phyloP scores from a whole-genome alignment of 1,140 invertebrate genomes.

The Bombus pyrosoma region DNA sequence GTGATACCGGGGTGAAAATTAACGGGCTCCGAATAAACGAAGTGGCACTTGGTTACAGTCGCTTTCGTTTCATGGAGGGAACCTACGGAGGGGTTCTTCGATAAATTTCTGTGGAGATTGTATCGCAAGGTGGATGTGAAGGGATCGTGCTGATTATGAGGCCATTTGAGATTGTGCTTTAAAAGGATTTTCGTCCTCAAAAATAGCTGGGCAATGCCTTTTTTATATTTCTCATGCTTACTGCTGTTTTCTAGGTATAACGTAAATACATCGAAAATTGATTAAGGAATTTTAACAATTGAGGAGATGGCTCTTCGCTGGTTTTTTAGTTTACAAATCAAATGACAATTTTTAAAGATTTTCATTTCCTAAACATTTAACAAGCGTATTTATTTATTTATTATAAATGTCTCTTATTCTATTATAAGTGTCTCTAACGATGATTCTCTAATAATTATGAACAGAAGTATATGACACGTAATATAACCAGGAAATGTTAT shows the following conservation, averaged over 20 bases:
- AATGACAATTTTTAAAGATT: no score
- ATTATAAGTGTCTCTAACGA: no score
- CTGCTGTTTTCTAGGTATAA: background rate
- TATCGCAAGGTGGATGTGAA: background rate
- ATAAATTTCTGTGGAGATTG: background rate
- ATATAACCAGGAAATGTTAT: background rate
- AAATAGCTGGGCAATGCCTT: background rate
- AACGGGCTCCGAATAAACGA: constrained; percentile 11
- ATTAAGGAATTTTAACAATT: background rate
- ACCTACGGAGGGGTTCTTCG: background rate
- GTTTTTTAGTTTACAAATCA: no score
- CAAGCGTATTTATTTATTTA: no score
- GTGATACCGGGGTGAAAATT: constrained; percentile 25
- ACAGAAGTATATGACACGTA: no score
- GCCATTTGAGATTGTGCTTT: background rate
- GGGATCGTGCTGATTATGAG: background rate
- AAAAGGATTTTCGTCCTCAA: background rate
- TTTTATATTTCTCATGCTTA: background rate
- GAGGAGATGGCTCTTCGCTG: background rate
- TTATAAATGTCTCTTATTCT: no score
- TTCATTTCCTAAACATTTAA: no score
- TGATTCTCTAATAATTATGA: no score
- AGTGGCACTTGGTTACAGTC: background rate
- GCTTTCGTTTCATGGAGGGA: background rate
- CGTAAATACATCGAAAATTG: background rate